Conservation (phyloP, 2,888 invertebrate genomes). For the Philereme vetulata region DNA sequence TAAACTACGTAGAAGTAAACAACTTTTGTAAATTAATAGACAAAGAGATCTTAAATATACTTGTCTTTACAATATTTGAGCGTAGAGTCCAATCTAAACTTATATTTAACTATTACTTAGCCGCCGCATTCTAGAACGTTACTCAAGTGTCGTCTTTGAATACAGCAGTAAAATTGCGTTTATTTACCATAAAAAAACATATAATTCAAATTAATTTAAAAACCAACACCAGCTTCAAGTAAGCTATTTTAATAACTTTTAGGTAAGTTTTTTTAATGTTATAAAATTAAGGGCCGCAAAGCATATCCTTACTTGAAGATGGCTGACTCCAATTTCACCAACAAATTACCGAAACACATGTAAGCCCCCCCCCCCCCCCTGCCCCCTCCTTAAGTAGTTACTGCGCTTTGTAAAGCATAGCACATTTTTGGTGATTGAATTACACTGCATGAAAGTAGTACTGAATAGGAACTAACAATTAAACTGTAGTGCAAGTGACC, state of each 20-base stretch:
- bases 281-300: constrained; percentile 6
- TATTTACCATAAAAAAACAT: constrained; percentile 43
- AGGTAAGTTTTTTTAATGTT: neutral
- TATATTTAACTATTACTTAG: constrained; percentile 29
- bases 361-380: no score
- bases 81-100: constrained; percentile 49
- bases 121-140: constrained; percentile 4
- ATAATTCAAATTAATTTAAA: constrained; percentile 45
- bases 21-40: constrained; percentile 40
- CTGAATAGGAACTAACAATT: no score
- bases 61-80: constrained; percentile 67
- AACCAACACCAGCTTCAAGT: constrained; percentile 44
- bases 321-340: constrained; percentile 30
- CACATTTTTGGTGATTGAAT: no score
- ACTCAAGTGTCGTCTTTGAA: constrained; percentile 6
- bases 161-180: constrained; percentile 44
- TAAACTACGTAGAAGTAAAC: constrained; percentile 31
- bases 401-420: neutral
- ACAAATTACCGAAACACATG: no score
- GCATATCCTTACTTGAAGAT: constrained; percentile 42
- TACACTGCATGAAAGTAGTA: no score
- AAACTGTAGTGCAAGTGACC: no score
- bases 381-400: constrained; percentile 7
- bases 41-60: constrained; percentile 53
- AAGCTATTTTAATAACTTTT: constrained; percentile 18